phyloP scores from a whole-genome alignment of 2,797 vertebrate genomes.

The Helostoma temminkii region DNA sequence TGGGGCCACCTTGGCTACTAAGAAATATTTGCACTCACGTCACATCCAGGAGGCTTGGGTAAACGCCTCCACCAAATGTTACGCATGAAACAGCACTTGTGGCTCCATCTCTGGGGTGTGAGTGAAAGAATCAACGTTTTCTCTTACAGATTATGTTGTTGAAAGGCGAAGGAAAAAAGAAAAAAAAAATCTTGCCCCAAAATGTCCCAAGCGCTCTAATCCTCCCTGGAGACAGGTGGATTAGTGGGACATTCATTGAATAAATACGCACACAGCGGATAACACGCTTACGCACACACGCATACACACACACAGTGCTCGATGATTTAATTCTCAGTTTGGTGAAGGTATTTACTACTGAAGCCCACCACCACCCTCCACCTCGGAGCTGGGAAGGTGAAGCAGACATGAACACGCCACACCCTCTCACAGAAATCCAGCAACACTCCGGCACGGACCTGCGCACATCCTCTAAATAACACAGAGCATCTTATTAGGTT shows the following conservation, averaged over 20 bases:
- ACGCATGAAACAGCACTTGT: conserved; percentile 41
- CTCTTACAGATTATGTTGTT: conserved; percentile 34
- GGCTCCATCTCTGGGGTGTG: conserved; percentile 10
- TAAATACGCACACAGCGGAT: conserved; percentile 3
- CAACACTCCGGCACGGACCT: neutral
- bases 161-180: neutral
- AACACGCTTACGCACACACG: neutral
- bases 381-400: neutral
- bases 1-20: neutral
- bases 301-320: no score
- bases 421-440: conserved; percentile 48
- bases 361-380: neutral
- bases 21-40: conserved; percentile 17
- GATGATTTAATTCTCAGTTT: conserved; percentile 36
- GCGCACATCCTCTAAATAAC: conserved; percentile 1
- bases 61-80: conserved; percentile 6
- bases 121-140: conserved; percentile 21
- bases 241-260: conserved; percentile 56
- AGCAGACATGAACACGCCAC: conserved; percentile 52
- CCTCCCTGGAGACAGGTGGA: conserved; percentile 69
- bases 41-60: conserved; percentile 7
- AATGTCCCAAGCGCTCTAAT: conserved; percentile 67
- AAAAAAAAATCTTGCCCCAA: conserved; percentile 19
- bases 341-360: conserved; percentile 52
- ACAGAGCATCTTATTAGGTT: neutral